Conservation (phyloP, 2,888 invertebrate genomes). For the Morpho achilles region DNA sequence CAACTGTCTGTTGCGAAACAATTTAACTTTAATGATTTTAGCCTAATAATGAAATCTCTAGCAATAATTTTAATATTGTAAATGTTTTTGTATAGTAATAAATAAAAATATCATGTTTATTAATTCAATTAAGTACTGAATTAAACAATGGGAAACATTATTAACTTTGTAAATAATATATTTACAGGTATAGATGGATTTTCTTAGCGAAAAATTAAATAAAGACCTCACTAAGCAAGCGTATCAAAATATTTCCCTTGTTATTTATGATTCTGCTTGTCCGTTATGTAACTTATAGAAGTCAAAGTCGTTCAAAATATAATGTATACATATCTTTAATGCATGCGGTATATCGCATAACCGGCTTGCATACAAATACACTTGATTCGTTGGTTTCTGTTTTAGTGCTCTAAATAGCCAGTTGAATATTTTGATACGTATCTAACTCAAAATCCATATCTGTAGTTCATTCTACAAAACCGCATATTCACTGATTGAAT, state of each 20-base stretch:
- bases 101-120: slow-evolving; percentile 52
- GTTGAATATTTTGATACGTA: slow-evolving; percentile 37
- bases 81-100: slow-evolving; percentile 77
- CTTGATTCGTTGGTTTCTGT: not conserved
- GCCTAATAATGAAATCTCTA: slow-evolving; percentile 74
- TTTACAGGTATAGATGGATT: slow-evolving; percentile 36
- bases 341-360: not conserved
- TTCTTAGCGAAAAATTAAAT: slow-evolving; percentile 50
- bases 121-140: slow-evolving; percentile 47
- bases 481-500: slow-evolving; percentile 41
- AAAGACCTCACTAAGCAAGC: slow-evolving; percentile 41
- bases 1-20: slow-evolving; percentile 73
- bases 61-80: slow-evolving; percentile 76
- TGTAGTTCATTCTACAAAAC: slow-evolving; percentile 41
- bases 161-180: slow-evolving; percentile 57
- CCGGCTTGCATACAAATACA: not conserved
- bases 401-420: slow-evolving; percentile 19
- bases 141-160: slow-evolving; percentile 42
- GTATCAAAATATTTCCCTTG: slow-evolving; percentile 42
- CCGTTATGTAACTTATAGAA: not conserved
- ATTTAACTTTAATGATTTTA: slow-evolving; percentile 63
- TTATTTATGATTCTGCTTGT: slow-evolving; percentile 22
- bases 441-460: slow-evolving; percentile 25
- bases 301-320: not conserved
- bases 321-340: not conserved